Percentiles rank a stretch among this genome's conserved stretches.
Evolutionary conservation across 92 coral and sea anemone genomes (phyloP).

Genomic region (Nematostella vectensis): DNA sequence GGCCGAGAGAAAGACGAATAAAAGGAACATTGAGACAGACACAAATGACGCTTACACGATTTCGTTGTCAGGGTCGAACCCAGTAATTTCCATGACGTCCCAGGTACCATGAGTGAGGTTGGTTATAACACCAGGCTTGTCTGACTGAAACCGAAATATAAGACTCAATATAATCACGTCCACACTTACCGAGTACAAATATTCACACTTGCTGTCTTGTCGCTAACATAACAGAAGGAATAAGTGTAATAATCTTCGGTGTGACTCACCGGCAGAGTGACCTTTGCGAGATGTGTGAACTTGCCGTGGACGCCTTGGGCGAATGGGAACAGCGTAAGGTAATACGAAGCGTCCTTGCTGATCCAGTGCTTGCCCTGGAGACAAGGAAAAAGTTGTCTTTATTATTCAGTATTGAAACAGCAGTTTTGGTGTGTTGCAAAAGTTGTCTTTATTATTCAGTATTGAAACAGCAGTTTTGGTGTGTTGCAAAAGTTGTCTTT

Average conservation of each 20-base stretch:
- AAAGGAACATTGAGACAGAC: background rate
- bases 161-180: background rate
- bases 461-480: no score
- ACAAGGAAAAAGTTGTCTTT: conserved; percentile 3
- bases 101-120: conserved; percentile 70
- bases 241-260: no score
- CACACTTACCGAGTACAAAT: background rate
- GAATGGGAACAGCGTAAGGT: conserved; percentile 52
- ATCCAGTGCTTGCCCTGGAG: conserved; percentile 63
- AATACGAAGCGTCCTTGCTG: conserved; percentile 51
- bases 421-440: no score
- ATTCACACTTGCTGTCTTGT: background rate
- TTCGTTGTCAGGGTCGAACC: conserved; percentile 46
- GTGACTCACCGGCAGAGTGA: conserved; percentile 9
- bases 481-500: no score
- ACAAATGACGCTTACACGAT: conserved; percentile 65
- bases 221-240: no score
- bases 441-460: no score
- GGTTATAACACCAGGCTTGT: conserved; percentile 11
- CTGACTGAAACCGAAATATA: conserved; percentile 28
- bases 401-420: background rate
- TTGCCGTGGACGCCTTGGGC: conserved; percentile 40
- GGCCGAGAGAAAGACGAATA: no score
- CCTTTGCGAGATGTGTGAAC: conserved; percentile 65
- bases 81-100: conserved; percentile 70